Evolutionary conservation across 2,113 vertebrate genomes (phyloP), one percentile per base, ranked within the genome.

Genomic region (Poeciliopsis turrubarensis): DNA sequence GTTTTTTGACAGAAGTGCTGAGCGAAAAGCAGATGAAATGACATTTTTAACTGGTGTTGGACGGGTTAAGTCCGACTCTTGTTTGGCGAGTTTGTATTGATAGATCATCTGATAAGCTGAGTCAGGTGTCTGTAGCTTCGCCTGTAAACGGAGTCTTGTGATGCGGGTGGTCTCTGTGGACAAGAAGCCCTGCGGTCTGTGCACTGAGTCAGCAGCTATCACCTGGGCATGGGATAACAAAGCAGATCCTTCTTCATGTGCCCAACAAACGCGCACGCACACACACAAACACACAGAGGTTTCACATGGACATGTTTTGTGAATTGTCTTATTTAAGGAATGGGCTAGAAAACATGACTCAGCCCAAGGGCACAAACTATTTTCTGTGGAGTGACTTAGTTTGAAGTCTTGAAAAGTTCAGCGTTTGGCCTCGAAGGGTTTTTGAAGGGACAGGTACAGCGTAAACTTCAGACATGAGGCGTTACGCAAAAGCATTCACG

Each of bases 111-210:
- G 70, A 65, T 84, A 25, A 63, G 60, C 63, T 65, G 69, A 79
- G 77, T 88, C 80, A 73, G 68, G 78, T 63, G 79, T 83, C 76
- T 70, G 65, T 31, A 54, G 15, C 1, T 5, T 1, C 10, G 68
- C 65, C 73, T 54, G 39, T 70, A 72, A 77, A 72, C 5, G 15
- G 19, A 41, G 77, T 86, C 91, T 86, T 87, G 77, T 91, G 86
- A 92, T 81, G 41, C 27, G 34, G 65, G 47, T 3, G 5, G 74
- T 67, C 54, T 11, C 13, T 70, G 68, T 27, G 32, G 68, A 67
- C 17, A 4, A 29, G 29, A 37, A 17, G 65, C 74, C 66, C 39
- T n/a, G 44, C 65, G 61, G 78, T 3, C 3, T 10, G 47, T 44
- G 57, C 67, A 34, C 39, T 13, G 13, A 72, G 74, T 65, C 3